Base-by-base conservation (phyloP, 2,113 vertebrate species). In the Alouatta palliata region DNA sequence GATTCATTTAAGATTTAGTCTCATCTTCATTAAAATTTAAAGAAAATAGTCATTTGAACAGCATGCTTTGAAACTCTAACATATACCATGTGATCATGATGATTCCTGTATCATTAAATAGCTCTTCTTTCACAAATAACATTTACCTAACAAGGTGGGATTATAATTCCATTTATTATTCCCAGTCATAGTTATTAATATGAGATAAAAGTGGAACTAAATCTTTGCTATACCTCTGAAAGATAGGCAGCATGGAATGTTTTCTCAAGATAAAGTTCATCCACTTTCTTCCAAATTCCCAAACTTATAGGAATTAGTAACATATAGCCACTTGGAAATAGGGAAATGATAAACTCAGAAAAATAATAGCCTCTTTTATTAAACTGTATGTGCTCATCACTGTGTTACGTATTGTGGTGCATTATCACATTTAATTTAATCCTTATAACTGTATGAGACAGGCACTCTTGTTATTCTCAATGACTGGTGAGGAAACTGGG, bases 21-120 rank as follows among this genome's bases (percentile, higher is more conserved):
- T 92, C 54, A 90, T 37, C n/a, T 30, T 90, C 93, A 90, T 66
- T 83, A 86, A 96, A 83, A 81, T 68, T n/a, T 96, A 94, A 96
- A 88, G 47, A 83, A 95, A 97, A 94, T 9, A 86, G 68, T 66
- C 49, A 85, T 73, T 87, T 58, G 23, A 92, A 92, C 58, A 21
- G n/a, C 43, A 95, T 7, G 2, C 35, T 93, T 54, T 43, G 32
- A 80, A 94, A 92, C 66, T 14, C 56, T 87, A 71, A 79, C 17
- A 12, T 73, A 66, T n/a, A 30, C 20, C 56, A 54, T 27, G 21
- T 47, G 73, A 96, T 19, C 54, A 32, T 43, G 13, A 64, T 10
- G 49, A 79, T 70, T 54, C 73, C 92, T 61, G 81, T 77, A 86
- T 86, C 52, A 91, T n/a, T 87, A 32, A 80, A 87, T 91, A 82